A percentile compares a stretch with the other conserved stretches of the same genome.
These are phyloP conservation scores for Odontesthes bonariensis DNA, from an alignment of 2,113 vertebrate species.

Conservation along the genomic window DNA sequence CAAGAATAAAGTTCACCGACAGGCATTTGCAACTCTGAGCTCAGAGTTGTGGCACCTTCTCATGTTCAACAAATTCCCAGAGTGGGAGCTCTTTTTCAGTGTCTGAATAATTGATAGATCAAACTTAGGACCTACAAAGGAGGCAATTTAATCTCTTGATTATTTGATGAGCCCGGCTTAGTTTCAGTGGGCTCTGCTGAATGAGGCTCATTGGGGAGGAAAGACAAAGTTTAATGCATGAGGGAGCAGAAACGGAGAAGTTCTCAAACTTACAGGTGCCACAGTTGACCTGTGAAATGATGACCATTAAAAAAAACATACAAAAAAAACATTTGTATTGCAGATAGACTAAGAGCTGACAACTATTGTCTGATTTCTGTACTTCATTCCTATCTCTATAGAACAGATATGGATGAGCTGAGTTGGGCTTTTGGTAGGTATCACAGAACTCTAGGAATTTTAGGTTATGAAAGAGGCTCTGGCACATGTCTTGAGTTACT, in stretches of 20 bases:
- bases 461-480: slow-evolving; percentile 64
- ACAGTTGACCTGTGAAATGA: slow-evolving; percentile 16
- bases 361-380: slow-evolving; percentile 1
- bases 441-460: slow-evolving; percentile 41
- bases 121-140: slow-evolving; percentile 76
- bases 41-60: slow-evolving; percentile 72
- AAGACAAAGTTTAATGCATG: slow-evolving; percentile 53
- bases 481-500: slow-evolving; percentile 63
- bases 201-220: slow-evolving; percentile 52
- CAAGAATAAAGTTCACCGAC: slow-evolving; percentile 49
- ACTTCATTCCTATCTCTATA: slow-evolving; percentile 30
- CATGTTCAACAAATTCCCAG: slow-evolving; percentile 67
- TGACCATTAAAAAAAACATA: not conserved
- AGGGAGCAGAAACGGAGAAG: slow-evolving; percentile 36
- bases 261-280: slow-evolving; percentile 43
- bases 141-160: slow-evolving; percentile 81
- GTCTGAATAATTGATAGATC: slow-evolving; percentile 81
- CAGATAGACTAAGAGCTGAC: not conserved
- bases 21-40: slow-evolving; percentile 60
- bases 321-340: not conserved
- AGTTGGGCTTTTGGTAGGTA: slow-evolving; percentile 58
- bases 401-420: slow-evolving; percentile 45
- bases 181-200: slow-evolving; percentile 67
- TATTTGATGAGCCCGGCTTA: slow-evolving; percentile 75
- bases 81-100: slow-evolving; percentile 75